Conservation (phyloP, 2,888 invertebrate species). For the Volucella bombylans region DNA sequence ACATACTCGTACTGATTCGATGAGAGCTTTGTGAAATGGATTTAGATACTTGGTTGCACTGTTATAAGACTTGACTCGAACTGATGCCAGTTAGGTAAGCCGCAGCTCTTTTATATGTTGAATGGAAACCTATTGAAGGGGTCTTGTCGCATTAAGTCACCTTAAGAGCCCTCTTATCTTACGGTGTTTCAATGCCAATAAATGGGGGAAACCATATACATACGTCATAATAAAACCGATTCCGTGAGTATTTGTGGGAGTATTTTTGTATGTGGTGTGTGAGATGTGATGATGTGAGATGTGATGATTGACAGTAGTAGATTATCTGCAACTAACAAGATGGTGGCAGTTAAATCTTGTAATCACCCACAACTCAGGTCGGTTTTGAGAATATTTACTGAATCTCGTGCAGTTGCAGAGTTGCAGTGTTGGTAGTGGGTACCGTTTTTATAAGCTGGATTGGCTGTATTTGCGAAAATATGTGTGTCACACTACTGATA, state of each 20-base stretch:
- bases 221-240: constrained; percentile 1
- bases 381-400: too few relatives aligned
- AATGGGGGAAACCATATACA: constrained; percentile 17
- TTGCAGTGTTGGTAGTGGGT: too few relatives aligned
- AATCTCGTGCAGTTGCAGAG: too few relatives aligned
- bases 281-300: constrained; percentile 6
- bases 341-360: constrained; percentile 2
- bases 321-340: constrained; percentile 26
- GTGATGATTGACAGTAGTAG: neutral
- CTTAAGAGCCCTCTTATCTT: constrained; percentile 37
- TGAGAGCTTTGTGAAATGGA: constrained; percentile 3
- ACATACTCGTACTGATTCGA: constrained; percentile 7
- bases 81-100: constrained; percentile 27
- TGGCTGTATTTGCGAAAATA: too few relatives aligned
- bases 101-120: constrained; percentile 30
- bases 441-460: too few relatives aligned
- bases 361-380: too few relatives aligned
- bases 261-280: too few relatives aligned
- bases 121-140: constrained; percentile 13
- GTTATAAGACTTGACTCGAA: neutral
- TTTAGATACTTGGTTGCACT: constrained; percentile 9
- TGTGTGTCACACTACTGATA: too few relatives aligned
- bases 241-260: neutral
- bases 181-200: constrained; percentile 37
- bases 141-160: constrained; percentile 11